A percentile compares a stretch with the other conserved stretches of the same genome.
Evolutionary conservation across 2,888 invertebrate genomes (phyloP).

Genomic region (Dynastes maya): DNA sequence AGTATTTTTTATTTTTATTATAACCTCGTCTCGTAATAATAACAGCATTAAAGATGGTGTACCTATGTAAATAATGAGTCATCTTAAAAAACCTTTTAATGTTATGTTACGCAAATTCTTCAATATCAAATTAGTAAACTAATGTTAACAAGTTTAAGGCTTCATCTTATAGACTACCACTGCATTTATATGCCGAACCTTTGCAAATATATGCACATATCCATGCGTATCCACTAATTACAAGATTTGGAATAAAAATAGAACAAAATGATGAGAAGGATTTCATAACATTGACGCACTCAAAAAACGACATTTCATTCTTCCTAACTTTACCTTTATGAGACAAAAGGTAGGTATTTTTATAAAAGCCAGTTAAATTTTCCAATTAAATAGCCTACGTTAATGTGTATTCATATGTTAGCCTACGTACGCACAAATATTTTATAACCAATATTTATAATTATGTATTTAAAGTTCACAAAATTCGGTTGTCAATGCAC

Average conservation of each 20-base stretch:
- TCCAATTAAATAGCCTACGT: not conserved
- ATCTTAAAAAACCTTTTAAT: slow-evolving; percentile 1
- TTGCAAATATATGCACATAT: slow-evolving; percentile 9
- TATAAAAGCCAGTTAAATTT: not conserved
- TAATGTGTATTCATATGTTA: not conserved
- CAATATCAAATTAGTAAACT: not conserved
- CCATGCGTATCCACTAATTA: slow-evolving; percentile 19
- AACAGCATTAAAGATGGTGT: not conserved
- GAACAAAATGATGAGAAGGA: slow-evolving; percentile 24
- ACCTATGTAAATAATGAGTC: slow-evolving; percentile 5
- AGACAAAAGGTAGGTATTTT: not conserved
- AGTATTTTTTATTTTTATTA: no score
- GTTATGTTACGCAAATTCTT: not conserved
- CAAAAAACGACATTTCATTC: not conserved
- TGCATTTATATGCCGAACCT: not conserved
- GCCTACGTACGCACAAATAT: not conserved
- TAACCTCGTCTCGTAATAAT: not conserved
- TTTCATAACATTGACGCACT: slow-evolving; percentile 38
- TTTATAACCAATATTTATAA: not conserved
- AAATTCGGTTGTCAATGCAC: not conserved
- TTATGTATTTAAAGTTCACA: not conserved
- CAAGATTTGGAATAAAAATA: slow-evolving; percentile 40
- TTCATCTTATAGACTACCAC: not conserved
- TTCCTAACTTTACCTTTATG: slow-evolving; percentile 12
- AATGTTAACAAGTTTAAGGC: not conserved